phyloP scores from a whole-genome alignment of 2,888 invertebrate species.

The Apamea sordens region DNA sequence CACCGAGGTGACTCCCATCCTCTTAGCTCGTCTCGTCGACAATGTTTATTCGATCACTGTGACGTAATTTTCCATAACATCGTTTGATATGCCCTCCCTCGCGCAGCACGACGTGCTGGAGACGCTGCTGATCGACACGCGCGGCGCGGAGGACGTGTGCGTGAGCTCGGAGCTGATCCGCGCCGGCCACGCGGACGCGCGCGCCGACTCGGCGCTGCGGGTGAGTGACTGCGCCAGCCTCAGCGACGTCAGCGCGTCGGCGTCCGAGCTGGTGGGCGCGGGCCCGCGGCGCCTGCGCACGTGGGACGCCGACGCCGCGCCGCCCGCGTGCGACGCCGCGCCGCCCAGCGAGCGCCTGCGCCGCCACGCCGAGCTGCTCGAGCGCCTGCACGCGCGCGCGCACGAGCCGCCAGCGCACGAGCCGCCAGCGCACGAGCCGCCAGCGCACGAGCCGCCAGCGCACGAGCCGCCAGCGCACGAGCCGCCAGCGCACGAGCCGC shows the following conservation, averaged over 20 bases:
- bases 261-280: constrained; percentile 74
- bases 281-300: constrained; percentile 70
- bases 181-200: constrained; percentile 86
- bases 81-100: background rate
- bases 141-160: constrained; percentile 84
- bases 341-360: constrained; percentile 8
- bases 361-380: constrained; percentile 14
- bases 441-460: background rate
- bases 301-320: constrained; percentile 70
- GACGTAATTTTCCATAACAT: too few species aligned
- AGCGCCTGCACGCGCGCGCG: constrained; percentile 5
- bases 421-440: background rate
- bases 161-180: constrained; percentile 86
- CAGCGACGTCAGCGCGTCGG: constrained; percentile 78
- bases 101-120: constrained; percentile 77
- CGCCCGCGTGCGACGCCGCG: constrained; percentile 14
- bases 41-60: background rate
- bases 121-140: constrained; percentile 89
- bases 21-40: too few species aligned
- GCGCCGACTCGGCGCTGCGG: constrained; percentile 73
- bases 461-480: background rate
- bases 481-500: background rate
- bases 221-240: constrained; percentile 73
- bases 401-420: constrained; percentile 13
- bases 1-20: constrained; percentile 20